Conservation (phyloP, 2,888 invertebrate genomes). For the Cosmorhoe ocellata region DNA sequence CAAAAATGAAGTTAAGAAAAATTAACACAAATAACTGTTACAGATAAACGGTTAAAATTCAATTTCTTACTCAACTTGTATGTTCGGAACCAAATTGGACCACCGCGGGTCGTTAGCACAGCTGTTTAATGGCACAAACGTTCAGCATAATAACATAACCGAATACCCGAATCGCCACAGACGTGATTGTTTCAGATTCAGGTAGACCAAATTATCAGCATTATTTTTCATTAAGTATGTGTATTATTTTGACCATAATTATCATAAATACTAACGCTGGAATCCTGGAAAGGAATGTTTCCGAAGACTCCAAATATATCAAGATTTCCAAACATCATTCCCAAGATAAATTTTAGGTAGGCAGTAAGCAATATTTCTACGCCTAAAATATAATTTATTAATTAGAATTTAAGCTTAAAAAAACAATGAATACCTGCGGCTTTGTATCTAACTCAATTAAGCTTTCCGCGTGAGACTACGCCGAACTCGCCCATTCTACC, state of each 20-base stretch:
- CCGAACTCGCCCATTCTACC: not conserved
- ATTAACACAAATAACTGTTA: no score
- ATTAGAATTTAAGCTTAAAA: not conserved
- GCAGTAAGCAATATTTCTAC: no score
- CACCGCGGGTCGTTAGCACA: slow-evolving; percentile 43
- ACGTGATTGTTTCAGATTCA: not conserved
- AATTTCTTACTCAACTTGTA: not conserved
- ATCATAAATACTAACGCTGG: no score
- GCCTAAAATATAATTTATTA: no score
- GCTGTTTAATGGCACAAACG: slow-evolving; percentile 44
- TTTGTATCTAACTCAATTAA: slow-evolving; percentile 7
- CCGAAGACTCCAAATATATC: no score
- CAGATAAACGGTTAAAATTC: not conserved
- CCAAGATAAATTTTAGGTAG: no score
- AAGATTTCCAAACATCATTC: no score
- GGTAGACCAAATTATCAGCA: no score
- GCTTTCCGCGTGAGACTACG: not conserved
- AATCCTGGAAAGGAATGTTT: no score
- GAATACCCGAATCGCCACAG: slow-evolving; percentile 18
- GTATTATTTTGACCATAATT: no score
- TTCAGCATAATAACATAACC: slow-evolving; percentile 38
- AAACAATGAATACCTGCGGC: slow-evolving; percentile 15
- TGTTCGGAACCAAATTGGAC: slow-evolving; percentile 39
- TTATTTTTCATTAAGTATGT: no score
- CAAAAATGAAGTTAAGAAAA: no score